Conservation (phyloP, 2,797 vertebrate genomes). For the Acanthornis magna region DNA sequence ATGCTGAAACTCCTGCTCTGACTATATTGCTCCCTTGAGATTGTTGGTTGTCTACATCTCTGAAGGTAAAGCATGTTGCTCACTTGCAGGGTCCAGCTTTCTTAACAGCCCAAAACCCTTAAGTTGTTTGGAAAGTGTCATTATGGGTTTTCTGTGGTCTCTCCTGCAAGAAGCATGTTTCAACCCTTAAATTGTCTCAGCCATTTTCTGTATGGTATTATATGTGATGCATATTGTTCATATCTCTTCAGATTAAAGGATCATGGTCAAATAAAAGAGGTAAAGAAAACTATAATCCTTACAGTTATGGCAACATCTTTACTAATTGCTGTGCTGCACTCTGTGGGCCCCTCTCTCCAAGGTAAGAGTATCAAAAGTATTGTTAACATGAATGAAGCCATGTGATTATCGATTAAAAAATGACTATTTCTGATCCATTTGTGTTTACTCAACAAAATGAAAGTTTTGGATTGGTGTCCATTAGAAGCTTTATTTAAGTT, state of each 20-base stretch:
- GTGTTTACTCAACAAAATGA: background rate
- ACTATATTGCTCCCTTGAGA: background rate
- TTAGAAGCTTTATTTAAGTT: background rate
- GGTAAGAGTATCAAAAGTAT: constrained; percentile 75
- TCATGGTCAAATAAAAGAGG: constrained; percentile 98
- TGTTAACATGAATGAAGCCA: background rate
- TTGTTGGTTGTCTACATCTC: background rate
- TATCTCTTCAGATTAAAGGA: constrained; percentile 92
- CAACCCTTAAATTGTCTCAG: background rate
- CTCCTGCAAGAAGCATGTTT: background rate
- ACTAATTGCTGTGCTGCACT: constrained; percentile 95
- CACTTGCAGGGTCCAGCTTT: background rate
- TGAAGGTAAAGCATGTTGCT: background rate
- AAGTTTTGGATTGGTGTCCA: background rate
- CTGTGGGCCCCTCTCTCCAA: constrained; percentile 95
- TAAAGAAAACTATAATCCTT: constrained; percentile 98
- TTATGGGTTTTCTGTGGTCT: background rate
- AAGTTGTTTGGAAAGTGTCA: background rate
- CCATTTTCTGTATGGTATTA: background rate
- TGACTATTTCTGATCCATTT: background rate
- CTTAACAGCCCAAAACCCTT: background rate
- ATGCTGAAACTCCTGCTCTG: background rate
- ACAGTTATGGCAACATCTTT: constrained; percentile 95
- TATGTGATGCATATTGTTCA: background rate
- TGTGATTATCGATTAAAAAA: background rate